phyloP scores from a whole-genome alignment of 1,140 invertebrate genomes.

The Choristoneura fumiferana region DNA sequence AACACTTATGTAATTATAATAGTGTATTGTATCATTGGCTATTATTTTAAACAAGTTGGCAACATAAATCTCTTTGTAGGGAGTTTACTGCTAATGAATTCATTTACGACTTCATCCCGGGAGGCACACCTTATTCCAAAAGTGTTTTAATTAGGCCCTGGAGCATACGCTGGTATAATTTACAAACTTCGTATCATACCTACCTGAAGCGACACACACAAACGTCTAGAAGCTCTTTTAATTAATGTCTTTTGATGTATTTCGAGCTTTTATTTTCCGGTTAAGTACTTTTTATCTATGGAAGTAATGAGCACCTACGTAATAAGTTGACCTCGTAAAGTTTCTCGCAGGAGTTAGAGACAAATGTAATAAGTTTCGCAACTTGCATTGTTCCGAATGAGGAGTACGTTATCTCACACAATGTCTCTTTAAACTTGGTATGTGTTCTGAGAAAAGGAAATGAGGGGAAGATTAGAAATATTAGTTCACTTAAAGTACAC shows the following conservation, averaged over 20 bases:
- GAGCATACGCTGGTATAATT: not conserved
- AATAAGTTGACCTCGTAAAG: not conserved
- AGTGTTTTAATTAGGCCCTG: not conserved
- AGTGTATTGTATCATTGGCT: not conserved
- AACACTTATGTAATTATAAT: not conserved
- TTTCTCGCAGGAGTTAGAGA: not conserved
- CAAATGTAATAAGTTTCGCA: slow-evolving; percentile 7
- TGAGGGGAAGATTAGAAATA: too few relatives aligned
- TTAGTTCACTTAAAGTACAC: too few relatives aligned
- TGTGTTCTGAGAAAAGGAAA: not conserved
- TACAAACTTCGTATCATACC: not conserved
- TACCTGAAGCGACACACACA: not conserved
- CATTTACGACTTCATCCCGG: not conserved
- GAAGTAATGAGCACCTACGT: too few relatives aligned
- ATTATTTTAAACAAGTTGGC: not conserved
- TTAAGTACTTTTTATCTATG: too few relatives aligned
- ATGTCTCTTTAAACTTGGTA: not conserved
- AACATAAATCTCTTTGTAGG: not conserved
- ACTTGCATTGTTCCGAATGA: slow-evolving; percentile 2
- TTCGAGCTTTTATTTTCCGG: not conserved
- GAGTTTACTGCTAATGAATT: not conserved
- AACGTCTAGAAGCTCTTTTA: not conserved
- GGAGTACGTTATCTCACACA: not conserved
- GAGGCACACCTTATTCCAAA: not conserved
- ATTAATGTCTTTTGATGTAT: not conserved